Conservation (phyloP, 2,113 vertebrate genomes). For the Aegotheles bennettii region DNA sequence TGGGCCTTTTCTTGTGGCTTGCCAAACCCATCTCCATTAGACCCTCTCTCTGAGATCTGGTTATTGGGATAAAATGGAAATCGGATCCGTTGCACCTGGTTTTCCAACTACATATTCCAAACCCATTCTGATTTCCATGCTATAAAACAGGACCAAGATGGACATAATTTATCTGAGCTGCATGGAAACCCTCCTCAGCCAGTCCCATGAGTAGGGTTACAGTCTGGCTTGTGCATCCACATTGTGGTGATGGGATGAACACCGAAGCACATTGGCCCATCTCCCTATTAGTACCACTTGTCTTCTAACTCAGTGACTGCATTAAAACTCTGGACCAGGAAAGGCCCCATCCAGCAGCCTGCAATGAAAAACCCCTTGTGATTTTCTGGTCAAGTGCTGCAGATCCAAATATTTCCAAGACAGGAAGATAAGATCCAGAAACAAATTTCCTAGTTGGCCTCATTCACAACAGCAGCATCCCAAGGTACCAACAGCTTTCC, state of each 20-base stretch:
- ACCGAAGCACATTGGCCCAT: background rate
- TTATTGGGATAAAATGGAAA: constrained; percentile 17
- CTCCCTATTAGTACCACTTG: background rate
- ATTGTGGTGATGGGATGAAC: background rate
- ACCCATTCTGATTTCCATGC: background rate
- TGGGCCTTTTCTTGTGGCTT: background rate
- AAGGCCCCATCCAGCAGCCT: background rate
- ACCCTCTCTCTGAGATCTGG: background rate
- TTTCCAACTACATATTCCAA: constrained; percentile 28
- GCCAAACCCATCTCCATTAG: background rate
- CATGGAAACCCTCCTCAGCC: background rate
- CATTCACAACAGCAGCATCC: background rate
- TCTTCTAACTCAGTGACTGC: background rate
- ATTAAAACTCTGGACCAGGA: background rate
- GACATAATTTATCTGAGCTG: background rate
- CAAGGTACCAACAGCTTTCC: background rate
- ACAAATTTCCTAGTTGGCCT: background rate
- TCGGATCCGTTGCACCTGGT: constrained; percentile 32
- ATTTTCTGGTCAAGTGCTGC: background rate
- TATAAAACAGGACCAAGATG: background rate
- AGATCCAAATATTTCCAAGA: background rate
- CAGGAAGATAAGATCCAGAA: background rate
- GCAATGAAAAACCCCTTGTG: background rate
- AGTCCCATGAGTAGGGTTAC: fast-evolving
- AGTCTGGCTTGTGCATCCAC: background rate